phyloP scores from a whole-genome alignment of 2,113 vertebrate genomes.

The Tachysurus vachellii region DNA sequence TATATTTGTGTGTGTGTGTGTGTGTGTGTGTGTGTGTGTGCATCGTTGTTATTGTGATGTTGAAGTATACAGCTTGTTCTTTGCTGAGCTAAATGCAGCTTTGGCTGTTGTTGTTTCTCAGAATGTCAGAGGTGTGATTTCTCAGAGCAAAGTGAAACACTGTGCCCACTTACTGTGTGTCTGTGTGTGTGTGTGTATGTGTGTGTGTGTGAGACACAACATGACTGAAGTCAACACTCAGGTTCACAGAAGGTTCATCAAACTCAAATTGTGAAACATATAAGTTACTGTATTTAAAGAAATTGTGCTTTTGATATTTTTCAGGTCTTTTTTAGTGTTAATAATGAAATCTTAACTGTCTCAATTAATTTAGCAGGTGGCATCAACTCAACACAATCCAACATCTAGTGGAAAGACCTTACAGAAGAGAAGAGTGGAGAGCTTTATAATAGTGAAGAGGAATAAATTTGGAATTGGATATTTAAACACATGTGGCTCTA shows the following conservation, averaged over 20 bases:
- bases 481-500: not conserved
- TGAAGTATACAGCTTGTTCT: constrained; percentile 11
- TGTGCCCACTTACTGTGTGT: not conserved
- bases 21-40: not conserved
- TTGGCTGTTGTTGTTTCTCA: constrained; percentile 25
- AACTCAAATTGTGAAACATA: not conserved
- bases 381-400: not conserved
- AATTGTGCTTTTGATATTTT: not conserved
- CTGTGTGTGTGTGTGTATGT: not conserved
- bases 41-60: not conserved
- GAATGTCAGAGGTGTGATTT: constrained; percentile 34
- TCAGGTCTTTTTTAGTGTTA: not conserved
- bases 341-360: not conserved
- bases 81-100: constrained; percentile 1
- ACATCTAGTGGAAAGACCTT: not conserved
- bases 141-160: constrained; percentile 21
- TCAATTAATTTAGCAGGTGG: too few relatives aligned
- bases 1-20: not conserved
- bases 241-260: constrained; percentile 20
- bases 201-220: not conserved
- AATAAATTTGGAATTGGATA: not conserved
- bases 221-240: not conserved
- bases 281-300: not conserved
- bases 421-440: not conserved
- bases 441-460: not conserved